Base-by-base conservation (phyloP, 1,140 invertebrate species). In the Agrilus planipennis region DNA sequence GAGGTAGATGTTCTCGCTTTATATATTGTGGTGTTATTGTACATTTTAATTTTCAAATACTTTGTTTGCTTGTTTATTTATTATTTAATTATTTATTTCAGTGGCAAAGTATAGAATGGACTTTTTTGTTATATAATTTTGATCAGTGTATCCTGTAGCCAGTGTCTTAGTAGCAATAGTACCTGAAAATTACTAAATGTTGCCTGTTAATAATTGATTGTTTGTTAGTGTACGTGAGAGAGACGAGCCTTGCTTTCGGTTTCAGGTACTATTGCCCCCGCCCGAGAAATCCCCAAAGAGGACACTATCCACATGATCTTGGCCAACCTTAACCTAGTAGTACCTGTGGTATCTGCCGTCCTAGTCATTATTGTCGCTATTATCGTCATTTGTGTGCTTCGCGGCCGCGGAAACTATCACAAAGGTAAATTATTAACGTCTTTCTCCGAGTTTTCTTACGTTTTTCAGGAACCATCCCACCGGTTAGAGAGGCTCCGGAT, bases 261-360 rank as follows among this genome's bases (percentile, higher is more conserved):
- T 86, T 73, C 82, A 92, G 89, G 86, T 77, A 90, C 88, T 67
- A 87, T 92, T 67, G 84, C 86, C 64, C 89, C 89, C 61, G 80
- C 84, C 60, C 79, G 84, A 62, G 84, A 91, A 62, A 71, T 87
- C 49, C 80, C 75, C 52, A 78, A 86, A 57, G 82, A 87, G 63
- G 81, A 84, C 64, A 82, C 81, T 47, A 72, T 87, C 67, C 79
- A 79, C 72, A 77, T 84, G 54, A 75, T 89, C 54, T 74, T 87
- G 58, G 77, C 82, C 48, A 89, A 93, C 65, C 73, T 91, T 52
- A 89, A 92, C 71, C 77, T 94, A 55, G 84, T 93, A 66, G 84
- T 94, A 49, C 90, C 91, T n/a, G 82, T 92, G 47, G 82, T 87
- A 54, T 87, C 86, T 42, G 87, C 88, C 45, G 72, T 90, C 42